phyloP scores from a whole-genome alignment of 2,113 vertebrate species.

The Rhea americana region DNA sequence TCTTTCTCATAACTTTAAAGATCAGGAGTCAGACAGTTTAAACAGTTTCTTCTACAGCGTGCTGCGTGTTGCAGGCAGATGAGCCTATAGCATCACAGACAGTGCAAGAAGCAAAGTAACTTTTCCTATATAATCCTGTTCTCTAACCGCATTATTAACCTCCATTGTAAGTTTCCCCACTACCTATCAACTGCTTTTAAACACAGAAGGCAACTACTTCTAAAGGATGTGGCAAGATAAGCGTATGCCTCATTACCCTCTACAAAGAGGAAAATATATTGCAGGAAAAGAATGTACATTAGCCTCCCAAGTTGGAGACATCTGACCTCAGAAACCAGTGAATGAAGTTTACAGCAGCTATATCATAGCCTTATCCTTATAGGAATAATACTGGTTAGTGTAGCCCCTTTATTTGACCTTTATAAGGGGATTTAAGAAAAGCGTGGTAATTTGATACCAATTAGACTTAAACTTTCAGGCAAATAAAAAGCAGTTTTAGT shows the following conservation, averaged over 20 bases:
- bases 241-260: not conserved
- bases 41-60: not conserved
- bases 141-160: not conserved
- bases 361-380: not conserved
- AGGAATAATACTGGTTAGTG: rapidly evolving
- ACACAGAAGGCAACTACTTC: not conserved
- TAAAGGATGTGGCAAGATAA: not conserved
- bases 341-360: not conserved
- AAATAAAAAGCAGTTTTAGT: not conserved
- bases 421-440: not conserved
- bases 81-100: not conserved
- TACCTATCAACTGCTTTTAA: not conserved
- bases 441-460: not conserved
- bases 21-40: not conserved
- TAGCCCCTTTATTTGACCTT: not conserved
- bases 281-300: not conserved
- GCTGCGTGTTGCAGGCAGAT: not conserved
- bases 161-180: not conserved
- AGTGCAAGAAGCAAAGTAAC: not conserved
- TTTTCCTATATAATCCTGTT: not conserved
- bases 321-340: not conserved
- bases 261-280: not conserved
- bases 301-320: not conserved
- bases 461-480: not conserved
- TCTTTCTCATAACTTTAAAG: not conserved